Conservation (phyloP, 2,113 vertebrate species). For the Pseudorasbora parva region DNA sequence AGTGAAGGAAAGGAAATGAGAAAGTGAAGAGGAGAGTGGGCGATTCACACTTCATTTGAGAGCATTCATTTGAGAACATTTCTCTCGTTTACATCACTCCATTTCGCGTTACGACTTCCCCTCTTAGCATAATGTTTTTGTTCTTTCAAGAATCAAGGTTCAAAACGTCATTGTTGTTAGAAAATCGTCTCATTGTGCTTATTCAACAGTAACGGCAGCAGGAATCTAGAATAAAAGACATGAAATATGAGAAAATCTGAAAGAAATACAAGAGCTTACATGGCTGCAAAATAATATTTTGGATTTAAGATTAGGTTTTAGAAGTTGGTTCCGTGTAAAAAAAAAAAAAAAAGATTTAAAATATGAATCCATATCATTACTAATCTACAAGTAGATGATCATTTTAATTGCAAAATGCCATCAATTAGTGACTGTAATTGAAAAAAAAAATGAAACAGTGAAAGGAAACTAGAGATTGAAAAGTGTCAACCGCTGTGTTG, state of each 20-base stretch:
- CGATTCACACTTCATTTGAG: slow-evolving; percentile 43
- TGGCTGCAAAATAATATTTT: not conserved
- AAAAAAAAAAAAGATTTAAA: not conserved
- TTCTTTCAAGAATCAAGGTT: slow-evolving; percentile 1
- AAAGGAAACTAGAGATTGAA: not conserved
- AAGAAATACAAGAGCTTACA: not conserved
- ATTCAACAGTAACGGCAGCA: not conserved
- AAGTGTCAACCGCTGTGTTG: not conserved
- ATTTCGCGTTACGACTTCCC: slow-evolving; percentile 16
- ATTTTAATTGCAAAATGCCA: not conserved
- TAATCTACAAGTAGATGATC: not conserved
- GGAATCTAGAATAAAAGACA: not conserved
- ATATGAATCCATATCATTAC: not conserved
- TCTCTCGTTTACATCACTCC: slow-evolving; percentile 15
- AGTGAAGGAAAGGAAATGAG: slow-evolving; percentile 15
- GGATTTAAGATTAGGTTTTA: not conserved
- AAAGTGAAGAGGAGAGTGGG: slow-evolving; percentile 45
- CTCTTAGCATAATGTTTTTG: slow-evolving; percentile 16
- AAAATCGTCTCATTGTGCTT: not conserved
- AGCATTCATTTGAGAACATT: slow-evolving; percentile 36
- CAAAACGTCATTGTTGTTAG: slow-evolving; percentile 7
- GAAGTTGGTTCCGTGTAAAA: not conserved
- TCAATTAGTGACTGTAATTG: too few relatives aligned
- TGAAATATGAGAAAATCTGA: not conserved
- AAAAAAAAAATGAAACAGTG: not conserved